Evolutionary conservation across 1,140 invertebrate species (phyloP).

Genomic region (Megalopta genalis): DNA sequence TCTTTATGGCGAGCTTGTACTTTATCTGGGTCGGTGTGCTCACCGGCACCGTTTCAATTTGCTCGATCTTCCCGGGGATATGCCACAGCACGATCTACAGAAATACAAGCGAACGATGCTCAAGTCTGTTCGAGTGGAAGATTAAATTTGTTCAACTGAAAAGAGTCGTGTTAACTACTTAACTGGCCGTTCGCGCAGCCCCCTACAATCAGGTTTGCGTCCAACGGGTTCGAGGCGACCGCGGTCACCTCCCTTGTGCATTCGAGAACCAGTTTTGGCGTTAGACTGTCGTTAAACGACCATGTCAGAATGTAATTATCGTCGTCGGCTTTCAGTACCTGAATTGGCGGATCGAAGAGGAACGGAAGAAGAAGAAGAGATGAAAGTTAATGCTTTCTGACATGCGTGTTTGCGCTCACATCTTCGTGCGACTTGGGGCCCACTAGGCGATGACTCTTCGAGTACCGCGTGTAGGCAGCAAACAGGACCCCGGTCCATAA

Average conservation of each 20-base stretch:
- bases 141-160: too few species aligned
- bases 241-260: slow-evolving; percentile 83
- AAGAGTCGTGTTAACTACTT: slow-evolving; percentile 8
- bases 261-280: slow-evolving; percentile 86
- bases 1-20: slow-evolving; percentile 82
- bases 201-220: slow-evolving; percentile 85
- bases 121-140: background rate
- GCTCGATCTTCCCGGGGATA: slow-evolving; percentile 84
- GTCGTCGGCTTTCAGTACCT: slow-evolving; percentile 80
- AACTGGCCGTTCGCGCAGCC: slow-evolving; percentile 86
- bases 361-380: background rate
- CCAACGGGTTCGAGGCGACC: slow-evolving; percentile 84
- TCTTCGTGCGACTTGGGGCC: slow-evolving; percentile 55
- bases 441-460: slow-evolving; percentile 66
- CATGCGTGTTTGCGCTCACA: background rate
- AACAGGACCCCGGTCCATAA: slow-evolving; percentile 84
- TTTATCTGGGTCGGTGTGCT: slow-evolving; percentile 83
- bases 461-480: slow-evolving; percentile 82
- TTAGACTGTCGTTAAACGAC: slow-evolving; percentile 85
- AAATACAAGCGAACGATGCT: background rate
- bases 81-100: slow-evolving; percentile 86
- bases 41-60: slow-evolving; percentile 83
- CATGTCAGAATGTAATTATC: slow-evolving; percentile 86
- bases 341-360: background rate
- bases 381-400: background rate